Evolutionary conservation across 2,113 vertebrate species (phyloP), one percentile per base, ranked within the genome.

Genomic region (Dicrurus megarhynchus): DNA sequence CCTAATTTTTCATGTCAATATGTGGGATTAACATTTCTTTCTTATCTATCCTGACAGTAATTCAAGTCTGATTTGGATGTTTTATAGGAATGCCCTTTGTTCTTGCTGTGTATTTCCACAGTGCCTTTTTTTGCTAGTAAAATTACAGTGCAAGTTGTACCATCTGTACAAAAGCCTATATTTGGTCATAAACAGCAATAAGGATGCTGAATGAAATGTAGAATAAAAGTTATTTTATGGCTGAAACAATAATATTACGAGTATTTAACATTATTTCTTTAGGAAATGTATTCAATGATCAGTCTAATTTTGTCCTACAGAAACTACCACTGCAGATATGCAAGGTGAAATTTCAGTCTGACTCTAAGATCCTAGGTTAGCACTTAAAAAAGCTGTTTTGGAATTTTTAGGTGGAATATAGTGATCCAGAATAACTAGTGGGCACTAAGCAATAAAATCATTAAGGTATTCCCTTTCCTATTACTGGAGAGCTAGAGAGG

Each of bases 401-500:
- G 7, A 82, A 39, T 12, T 75, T 77, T 33, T 47, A 30, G 17
- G 56, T 35, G 47, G 55, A 61, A 28, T 30, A 33, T 2, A 5
- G 13, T 44, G 22, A 52, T 77, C 13, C 20, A 59, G 33, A 83
- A n/a, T 44, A 76, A 83, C 9, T 42, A 23, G 3, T 32, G 24
- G 20, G 20, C 16, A 50, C 18, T 70, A 47, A 68, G 13, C n/a
- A 64, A 7, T 23, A n/a, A 7, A 7, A 26, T 20, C 4, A 17
- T 9, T 30, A 18, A 59, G 5, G 3, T 2, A 1, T 11, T 42
- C 6, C 4, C 52, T 95, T 93, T 50, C 16, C 57, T 67, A 7
- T 4, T 52, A 0, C 49, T 33, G 10, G 21, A 30, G 16, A 49
- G 4, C 7, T 21, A 3, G 5, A 41, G 23, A 52, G 6, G 2